These are phyloP conservation scores for Podargus strigoides DNA, from an alignment of 2,797 vertebrate species.

Conservation along the genomic window DNA sequence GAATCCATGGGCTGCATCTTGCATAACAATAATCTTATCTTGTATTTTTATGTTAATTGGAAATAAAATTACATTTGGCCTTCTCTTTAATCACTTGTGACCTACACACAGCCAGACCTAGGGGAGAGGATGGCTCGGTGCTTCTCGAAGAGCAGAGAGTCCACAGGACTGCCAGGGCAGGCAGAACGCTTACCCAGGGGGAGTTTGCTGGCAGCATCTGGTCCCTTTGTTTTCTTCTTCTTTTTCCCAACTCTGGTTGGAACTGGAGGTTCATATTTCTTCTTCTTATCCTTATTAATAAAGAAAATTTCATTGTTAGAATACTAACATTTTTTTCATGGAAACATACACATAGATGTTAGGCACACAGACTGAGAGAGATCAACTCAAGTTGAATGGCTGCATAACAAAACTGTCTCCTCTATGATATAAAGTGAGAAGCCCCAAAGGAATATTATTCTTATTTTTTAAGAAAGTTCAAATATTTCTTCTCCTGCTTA, in stretches of 20 bases:
- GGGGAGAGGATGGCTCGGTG: not conserved
- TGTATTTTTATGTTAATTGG: not conserved
- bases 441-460: not conserved
- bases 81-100: too few species aligned
- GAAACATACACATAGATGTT: not conserved
- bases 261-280: slow-evolving; percentile 98
- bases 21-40: not conserved
- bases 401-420: not conserved
- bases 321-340: not conserved
- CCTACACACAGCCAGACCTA: not conserved
- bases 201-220: slow-evolving; percentile 96
- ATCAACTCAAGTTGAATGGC: not conserved
- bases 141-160: fast-evolving
- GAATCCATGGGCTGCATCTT: not conserved
- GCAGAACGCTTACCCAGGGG: slow-evolving; percentile 83
- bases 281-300: slow-evolving; percentile 91
- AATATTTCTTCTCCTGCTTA: not conserved
- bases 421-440: fast-evolving
- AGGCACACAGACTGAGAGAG: not conserved
- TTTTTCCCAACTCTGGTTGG: slow-evolving; percentile 97
- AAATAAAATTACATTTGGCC: not conserved
- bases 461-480: not conserved
- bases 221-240: slow-evolving; percentile 97
- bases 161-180: not conserved
- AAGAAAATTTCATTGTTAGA: not conserved